Base-by-base conservation (phyloP, 2,113 vertebrate species). In the Oenanthe oenanthe region DNA sequence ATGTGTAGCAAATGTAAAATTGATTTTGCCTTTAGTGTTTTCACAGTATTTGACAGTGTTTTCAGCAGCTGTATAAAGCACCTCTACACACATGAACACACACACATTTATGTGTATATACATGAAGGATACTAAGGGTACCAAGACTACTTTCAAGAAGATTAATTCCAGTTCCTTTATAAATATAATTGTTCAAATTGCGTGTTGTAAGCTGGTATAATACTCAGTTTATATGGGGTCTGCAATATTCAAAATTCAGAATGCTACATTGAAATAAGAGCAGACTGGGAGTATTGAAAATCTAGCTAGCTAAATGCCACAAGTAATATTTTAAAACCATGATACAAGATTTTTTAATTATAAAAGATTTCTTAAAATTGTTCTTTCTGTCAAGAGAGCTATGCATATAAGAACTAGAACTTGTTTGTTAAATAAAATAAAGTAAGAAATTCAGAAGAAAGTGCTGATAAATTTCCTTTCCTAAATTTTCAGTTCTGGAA, bases 221-320 rank as follows among this genome's bases (percentile, higher is more conserved):
- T 93, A 29, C 67, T 91, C 8, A 34, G 12, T 7, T 92, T 90
- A 51, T 66, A 67, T 32, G 5, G 6, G 5, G 45, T 66, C 65
- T 67, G 9, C 32, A 96, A 82, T 51, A 36, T 58, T 26, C 29
- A 60, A 18, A 71, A 68, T 75, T 65, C 32, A 85, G 71, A 86
- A 76, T 66, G 28, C 85, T 78, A 7, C 42, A 32, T 60, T 85
- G 82, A 94, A 85, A 83, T 76, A 89, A 95, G 68, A 77, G 87
- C 61, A 70, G 68, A 88, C 65, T 90, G 42, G 54, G 50, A 88
- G 61, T 74, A 45, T 45, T 77, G 36, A 82, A 28, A 68, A 19
- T 58, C 8, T 90, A 68, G 20, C 67, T 93, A 68, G 31, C n/a
- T 65, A 50, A 20, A 51, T 66, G 60, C 10, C 10, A 56, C 8